Percentiles rank a stretch among this genome's conserved stretches.
Conservation (phyloP, 2,113 vertebrate genomes). For the Dissostichus mawsoni region DNA sequence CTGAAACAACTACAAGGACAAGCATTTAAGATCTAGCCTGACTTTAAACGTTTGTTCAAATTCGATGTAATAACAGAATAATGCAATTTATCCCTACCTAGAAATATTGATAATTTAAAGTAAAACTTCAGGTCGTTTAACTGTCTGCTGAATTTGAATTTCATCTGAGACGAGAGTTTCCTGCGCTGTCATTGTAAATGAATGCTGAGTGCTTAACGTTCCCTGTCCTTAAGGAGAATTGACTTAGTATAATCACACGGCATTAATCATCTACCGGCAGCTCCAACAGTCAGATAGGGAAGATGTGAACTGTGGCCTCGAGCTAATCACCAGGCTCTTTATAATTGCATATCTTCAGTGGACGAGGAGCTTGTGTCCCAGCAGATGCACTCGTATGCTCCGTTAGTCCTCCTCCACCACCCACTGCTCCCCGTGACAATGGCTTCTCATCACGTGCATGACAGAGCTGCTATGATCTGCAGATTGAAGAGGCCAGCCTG, state of each 20-base stretch:
- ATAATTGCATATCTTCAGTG: conserved; percentile 65
- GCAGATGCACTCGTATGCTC: conserved; percentile 52
- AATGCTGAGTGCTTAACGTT: conserved; percentile 50
- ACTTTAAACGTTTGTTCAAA: not conserved
- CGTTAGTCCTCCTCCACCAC: conserved; percentile 25
- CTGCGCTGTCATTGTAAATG: conserved; percentile 47
- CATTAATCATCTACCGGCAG: conserved; percentile 69
- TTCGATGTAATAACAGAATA: not conserved
- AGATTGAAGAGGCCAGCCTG: conserved; percentile 11
- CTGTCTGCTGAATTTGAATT: conserved; percentile 11
- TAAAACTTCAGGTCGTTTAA: conserved; percentile 5
- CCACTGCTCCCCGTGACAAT: conserved; percentile 18
- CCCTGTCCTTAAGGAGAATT: conserved; percentile 41
- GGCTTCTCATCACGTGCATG: conserved; percentile 47
- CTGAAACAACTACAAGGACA: not conserved
- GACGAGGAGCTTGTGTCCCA: conserved; percentile 55
- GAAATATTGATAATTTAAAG: not conserved
- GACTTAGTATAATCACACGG: conserved; percentile 66
- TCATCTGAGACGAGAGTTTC: conserved; percentile 39
- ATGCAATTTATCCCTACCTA: not conserved
- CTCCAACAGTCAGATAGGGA: conserved; percentile 40
- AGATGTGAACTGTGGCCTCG: conserved; percentile 50
- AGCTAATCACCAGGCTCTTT: conserved; percentile 63
- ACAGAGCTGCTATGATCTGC: conserved; percentile 23
- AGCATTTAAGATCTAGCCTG: not conserved